These are phyloP conservation scores for Chironomus riparius DNA, from an alignment of 2,888 invertebrate species.

Conservation along the genomic window DNA sequence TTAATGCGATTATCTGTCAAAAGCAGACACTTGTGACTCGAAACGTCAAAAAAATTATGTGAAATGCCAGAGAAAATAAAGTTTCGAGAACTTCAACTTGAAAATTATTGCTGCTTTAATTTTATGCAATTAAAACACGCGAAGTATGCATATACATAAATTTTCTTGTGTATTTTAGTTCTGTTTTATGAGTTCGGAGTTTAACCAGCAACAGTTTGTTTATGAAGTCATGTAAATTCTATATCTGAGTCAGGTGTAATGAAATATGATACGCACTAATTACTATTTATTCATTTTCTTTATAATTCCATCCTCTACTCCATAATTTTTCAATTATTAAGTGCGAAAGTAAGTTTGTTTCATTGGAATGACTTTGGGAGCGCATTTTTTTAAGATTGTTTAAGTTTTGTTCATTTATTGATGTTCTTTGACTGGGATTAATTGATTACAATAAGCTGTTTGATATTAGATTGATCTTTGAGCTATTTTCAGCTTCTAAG, in stretches of 20 bases:
- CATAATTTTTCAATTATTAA: no score
- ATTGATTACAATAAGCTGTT: no score
- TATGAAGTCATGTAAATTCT: slow-evolving; percentile 18
- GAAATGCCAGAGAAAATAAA: background rate
- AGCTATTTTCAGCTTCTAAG: no score
- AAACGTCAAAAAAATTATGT: background rate
- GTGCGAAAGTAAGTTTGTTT: no score
- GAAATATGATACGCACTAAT: slow-evolving; percentile 26
- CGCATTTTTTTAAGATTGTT: no score
- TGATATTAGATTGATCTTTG: no score
- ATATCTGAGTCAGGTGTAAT: slow-evolving; percentile 15
- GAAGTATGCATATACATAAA: background rate
- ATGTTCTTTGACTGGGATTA: no score
- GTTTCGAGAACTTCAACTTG: background rate
- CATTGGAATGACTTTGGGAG: no score
- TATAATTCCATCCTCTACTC: background rate
- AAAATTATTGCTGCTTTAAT: background rate
- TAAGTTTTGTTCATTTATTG: no score
- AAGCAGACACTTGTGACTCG: background rate
- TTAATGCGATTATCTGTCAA: slow-evolving; percentile 2
- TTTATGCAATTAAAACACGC: slow-evolving; percentile 26
- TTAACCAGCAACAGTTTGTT: slow-evolving; percentile 1
- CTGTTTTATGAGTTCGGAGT: no score
- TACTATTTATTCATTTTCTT: slow-evolving; percentile 6
- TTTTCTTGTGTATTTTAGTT: no score